These are phyloP conservation scores for Hypsopygia costalis DNA, from an alignment of 2,888 invertebrate genomes.

Conservation along the genomic window DNA sequence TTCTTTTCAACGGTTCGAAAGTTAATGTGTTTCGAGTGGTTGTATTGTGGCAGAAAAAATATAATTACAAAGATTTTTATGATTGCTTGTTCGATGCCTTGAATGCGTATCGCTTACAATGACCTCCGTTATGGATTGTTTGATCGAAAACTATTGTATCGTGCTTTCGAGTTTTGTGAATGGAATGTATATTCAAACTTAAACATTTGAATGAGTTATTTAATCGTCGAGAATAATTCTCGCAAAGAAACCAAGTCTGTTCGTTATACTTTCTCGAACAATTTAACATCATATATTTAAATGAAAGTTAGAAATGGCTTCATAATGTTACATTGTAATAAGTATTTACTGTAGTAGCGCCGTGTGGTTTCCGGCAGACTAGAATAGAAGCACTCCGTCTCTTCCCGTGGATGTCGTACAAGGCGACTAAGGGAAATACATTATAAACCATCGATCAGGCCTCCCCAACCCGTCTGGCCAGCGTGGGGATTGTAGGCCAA, in stretches of 20 bases:
- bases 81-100: constrained; percentile 43
- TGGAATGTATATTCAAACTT: background rate
- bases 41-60: constrained; percentile 46
- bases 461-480: too few species aligned
- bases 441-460: too few species aligned
- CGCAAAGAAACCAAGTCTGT: background rate
- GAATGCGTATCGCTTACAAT: constrained; percentile 64
- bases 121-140: constrained; percentile 44
- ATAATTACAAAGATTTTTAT: constrained; percentile 56
- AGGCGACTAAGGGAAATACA: too few species aligned
- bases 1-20: constrained; percentile 61
- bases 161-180: constrained; percentile 18
- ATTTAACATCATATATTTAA: background rate
- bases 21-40: constrained; percentile 66
- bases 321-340: too few species aligned
- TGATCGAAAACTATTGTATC: constrained; percentile 28
- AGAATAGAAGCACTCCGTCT: too few species aligned
- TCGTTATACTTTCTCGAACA: background rate
- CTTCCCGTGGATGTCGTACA: too few species aligned
- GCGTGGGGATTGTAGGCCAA: too few species aligned
- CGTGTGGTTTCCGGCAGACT: too few species aligned
- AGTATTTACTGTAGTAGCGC: background rate
- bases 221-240: background rate
- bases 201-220: background rate
- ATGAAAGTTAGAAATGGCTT: background rate